Percentiles rank a stretch among this genome's conserved stretches.
Evolutionary conservation across 2,888 invertebrate genomes (phyloP).

Genomic region (Drosophila macrothrix): DNA sequence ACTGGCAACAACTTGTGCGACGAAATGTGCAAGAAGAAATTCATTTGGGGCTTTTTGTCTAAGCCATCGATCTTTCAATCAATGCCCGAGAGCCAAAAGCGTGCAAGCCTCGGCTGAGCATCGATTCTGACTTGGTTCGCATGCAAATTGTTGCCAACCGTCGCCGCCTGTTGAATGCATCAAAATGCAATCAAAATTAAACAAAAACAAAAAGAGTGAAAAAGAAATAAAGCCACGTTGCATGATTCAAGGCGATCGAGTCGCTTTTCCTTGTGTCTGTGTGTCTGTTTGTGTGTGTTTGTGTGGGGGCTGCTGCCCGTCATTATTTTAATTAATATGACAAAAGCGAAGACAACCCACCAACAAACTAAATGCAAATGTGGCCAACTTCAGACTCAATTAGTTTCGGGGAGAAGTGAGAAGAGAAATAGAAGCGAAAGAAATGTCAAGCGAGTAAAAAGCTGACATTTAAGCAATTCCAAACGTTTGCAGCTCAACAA

Average conservation of each 20-base stretch:
- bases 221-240: slow-evolving; percentile 23
- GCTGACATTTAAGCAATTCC: slow-evolving; percentile 79
- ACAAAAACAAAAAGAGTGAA: slow-evolving; percentile 24
- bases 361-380: slow-evolving; percentile 61
- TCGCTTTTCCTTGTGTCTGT: neutral
- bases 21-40: slow-evolving; percentile 51
- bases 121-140: slow-evolving; percentile 50
- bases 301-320: slow-evolving; percentile 42
- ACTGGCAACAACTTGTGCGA: slow-evolving; percentile 27
- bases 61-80: slow-evolving; percentile 81
- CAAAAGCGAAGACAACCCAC: slow-evolving; percentile 35
- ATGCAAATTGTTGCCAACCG: slow-evolving; percentile 64
- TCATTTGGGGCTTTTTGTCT: slow-evolving; percentile 74
- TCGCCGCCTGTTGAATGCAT: slow-evolving; percentile 67
- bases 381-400: slow-evolving; percentile 63
- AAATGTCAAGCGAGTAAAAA: slow-evolving; percentile 48
- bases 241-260: slow-evolving; percentile 57
- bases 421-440: slow-evolving; percentile 21
- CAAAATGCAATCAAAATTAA: slow-evolving; percentile 83
- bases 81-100: slow-evolving; percentile 72
- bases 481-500: slow-evolving; percentile 73
- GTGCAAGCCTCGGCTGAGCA: slow-evolving; percentile 49
- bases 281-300: slow-evolving; percentile 8
- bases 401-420: slow-evolving; percentile 22
- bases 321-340: slow-evolving; percentile 76